These are phyloP conservation scores for Cochlearius cochlearius DNA, from an alignment of 2,113 vertebrate species.

Conservation along the genomic window DNA sequence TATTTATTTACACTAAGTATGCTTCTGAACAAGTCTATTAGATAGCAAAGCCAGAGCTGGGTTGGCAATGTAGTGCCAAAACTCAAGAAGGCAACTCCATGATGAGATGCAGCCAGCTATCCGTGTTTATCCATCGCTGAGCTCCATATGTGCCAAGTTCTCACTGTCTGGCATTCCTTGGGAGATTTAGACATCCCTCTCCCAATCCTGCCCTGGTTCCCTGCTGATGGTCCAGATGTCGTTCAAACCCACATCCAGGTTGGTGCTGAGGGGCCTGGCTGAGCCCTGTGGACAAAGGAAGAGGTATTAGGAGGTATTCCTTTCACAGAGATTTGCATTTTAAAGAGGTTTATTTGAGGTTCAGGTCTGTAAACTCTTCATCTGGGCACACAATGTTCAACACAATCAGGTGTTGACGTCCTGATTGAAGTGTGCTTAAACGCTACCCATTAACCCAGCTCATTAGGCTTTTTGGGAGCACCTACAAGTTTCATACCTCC, in stretches of 20 bases:
- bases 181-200: not conserved
- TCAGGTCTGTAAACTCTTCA: not conserved
- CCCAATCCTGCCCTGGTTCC: not conserved
- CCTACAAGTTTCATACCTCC: not conserved
- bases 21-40: not conserved
- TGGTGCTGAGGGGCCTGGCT: not conserved
- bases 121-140: not conserved
- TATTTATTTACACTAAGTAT: not conserved
- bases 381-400: not conserved
- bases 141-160: not conserved
- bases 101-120: not conserved
- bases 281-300: not conserved
- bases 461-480: not conserved
- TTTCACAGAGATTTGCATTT: not conserved
- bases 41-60: not conserved
- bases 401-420: not conserved
- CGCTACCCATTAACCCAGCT: not conserved
- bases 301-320: not conserved
- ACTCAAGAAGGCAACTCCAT: not conserved
- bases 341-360: slow-evolving; percentile 6
- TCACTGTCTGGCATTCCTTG: not conserved
- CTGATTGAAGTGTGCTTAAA: not conserved
- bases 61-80: not conserved
- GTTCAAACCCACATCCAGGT: not conserved
- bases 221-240: not conserved